Evolutionary conservation across 2,888 invertebrate genomes (phyloP).

Genomic region (Drosophila birchii): DNA sequence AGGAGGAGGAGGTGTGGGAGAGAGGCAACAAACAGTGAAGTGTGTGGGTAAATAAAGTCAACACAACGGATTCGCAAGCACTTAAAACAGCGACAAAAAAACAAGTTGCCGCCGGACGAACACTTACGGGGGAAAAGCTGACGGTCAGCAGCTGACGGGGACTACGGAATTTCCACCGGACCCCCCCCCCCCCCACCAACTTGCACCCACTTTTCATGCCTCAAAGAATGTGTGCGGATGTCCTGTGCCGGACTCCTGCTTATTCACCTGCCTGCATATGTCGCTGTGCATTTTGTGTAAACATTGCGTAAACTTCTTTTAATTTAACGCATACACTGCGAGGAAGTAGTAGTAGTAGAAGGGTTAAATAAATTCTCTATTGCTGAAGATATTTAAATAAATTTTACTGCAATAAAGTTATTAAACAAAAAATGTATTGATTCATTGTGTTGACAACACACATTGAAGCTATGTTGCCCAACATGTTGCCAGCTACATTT

Average conservation of each 20-base stretch:
- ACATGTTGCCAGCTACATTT: not conserved
- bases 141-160: slow-evolving; percentile 45
- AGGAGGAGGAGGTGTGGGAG: not conserved
- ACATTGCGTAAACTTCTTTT: slow-evolving; percentile 79
- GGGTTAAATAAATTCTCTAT: not conserved
- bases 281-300: slow-evolving; percentile 73
- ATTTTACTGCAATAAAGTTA: not conserved
- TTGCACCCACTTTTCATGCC: slow-evolving; percentile 38
- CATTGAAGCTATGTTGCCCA: not conserved
- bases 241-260: slow-evolving; percentile 18
- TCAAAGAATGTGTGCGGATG: slow-evolving; percentile 40
- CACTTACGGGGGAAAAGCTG: slow-evolving; percentile 53
- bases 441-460: not conserved
- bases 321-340: slow-evolving; percentile 48
- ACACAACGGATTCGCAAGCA: slow-evolving; percentile 68
- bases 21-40: slow-evolving; percentile 10
- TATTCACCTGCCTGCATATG: slow-evolving; percentile 51
- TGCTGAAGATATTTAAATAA: not conserved
- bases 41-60: slow-evolving; percentile 65
- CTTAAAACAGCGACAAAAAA: slow-evolving; percentile 61
- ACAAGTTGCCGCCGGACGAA: slow-evolving; percentile 38
- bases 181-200: not conserved
- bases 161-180: not conserved
- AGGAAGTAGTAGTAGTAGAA: not conserved
- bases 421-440: too few species aligned